Evolutionary conservation across 2,888 invertebrate species (phyloP).

Genomic region (Stictocephala bisonia): DNA sequence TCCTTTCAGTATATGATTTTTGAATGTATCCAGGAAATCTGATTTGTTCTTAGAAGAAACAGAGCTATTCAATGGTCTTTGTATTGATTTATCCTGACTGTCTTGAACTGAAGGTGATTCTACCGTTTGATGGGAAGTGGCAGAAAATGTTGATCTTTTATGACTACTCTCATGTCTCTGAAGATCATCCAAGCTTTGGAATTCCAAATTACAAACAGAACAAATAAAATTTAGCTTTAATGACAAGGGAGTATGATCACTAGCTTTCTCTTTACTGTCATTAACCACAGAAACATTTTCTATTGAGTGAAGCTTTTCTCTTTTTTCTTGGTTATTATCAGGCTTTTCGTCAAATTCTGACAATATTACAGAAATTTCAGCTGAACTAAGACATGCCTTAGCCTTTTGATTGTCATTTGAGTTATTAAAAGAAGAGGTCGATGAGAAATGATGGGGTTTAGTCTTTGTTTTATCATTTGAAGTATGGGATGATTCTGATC

Average conservation of each 20-base stretch:
- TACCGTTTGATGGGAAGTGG: too few relatives aligned
- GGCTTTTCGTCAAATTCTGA: neutral
- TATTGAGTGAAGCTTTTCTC: slow-evolving; percentile 11
- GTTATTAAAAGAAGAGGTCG: neutral
- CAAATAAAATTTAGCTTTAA: neutral
- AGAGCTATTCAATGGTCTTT: too few relatives aligned
- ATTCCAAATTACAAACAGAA: neutral
- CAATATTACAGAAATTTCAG: slow-evolving; percentile 12
- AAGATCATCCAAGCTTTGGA: neutral
- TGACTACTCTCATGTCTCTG: neutral
- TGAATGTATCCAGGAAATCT: neutral
- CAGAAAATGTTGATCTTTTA: neutral
- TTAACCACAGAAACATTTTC: slow-evolving; percentile 15
- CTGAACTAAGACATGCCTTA: slow-evolving; percentile 3
- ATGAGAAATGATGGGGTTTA: too few relatives aligned
- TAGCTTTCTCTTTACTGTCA: neutral
- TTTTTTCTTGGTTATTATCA: neutral
- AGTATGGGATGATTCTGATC: neutral
- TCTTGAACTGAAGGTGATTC: too few relatives aligned
- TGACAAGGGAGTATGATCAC: neutral
- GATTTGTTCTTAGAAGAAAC: too few relatives aligned
- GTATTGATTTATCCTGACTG: too few relatives aligned
- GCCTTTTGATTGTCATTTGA: neutral
- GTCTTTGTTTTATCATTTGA: too few relatives aligned
- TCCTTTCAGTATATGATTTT: neutral